Conservation (phyloP, 1,140 invertebrate genomes). For the Brachionus rubens region DNA sequence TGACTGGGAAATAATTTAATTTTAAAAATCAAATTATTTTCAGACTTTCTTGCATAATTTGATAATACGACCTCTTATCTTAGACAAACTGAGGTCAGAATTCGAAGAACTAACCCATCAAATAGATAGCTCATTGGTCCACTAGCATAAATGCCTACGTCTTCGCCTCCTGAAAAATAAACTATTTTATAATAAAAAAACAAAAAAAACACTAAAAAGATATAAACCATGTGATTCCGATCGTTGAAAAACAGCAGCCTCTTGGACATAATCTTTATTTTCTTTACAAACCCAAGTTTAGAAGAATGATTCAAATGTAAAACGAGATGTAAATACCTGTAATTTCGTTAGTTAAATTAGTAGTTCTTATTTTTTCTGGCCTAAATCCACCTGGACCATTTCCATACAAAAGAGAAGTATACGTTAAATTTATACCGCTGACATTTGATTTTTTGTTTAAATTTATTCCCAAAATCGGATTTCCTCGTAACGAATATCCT, state of each 20-base stretch:
- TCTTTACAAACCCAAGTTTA: too few species aligned
- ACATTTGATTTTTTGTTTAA: not conserved
- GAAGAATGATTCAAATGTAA: too few species aligned
- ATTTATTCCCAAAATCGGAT: constrained; percentile 49
- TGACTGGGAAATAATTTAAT: too few species aligned
- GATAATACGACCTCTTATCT: too few species aligned
- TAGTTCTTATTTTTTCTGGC: not conserved
- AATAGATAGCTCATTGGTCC: constrained; percentile 80
- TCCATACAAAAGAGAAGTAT: constrained; percentile 57
- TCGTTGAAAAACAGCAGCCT: constrained; percentile 68
- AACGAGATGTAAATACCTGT: constrained; percentile 10
- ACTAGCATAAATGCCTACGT: constrained; percentile 51
- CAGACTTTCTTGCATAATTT: too few species aligned
- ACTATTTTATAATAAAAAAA: not conserved
- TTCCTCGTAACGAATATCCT: constrained; percentile 47
- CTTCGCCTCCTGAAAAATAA: constrained; percentile 47
- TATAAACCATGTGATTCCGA: constrained; percentile 59
- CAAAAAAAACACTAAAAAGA: not conserved
- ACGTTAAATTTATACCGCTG: constrained; percentile 48
- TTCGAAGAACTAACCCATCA: constrained; percentile 50
- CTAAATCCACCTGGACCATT: constrained; percentile 54
- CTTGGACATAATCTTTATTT: constrained; percentile 49
- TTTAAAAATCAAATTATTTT: too few species aligned
- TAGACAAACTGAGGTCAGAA: not conserved
- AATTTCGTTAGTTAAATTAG: not conserved